phyloP scores from a whole-genome alignment of 2,113 vertebrate genomes.

The Asarcornis scutulata region DNA sequence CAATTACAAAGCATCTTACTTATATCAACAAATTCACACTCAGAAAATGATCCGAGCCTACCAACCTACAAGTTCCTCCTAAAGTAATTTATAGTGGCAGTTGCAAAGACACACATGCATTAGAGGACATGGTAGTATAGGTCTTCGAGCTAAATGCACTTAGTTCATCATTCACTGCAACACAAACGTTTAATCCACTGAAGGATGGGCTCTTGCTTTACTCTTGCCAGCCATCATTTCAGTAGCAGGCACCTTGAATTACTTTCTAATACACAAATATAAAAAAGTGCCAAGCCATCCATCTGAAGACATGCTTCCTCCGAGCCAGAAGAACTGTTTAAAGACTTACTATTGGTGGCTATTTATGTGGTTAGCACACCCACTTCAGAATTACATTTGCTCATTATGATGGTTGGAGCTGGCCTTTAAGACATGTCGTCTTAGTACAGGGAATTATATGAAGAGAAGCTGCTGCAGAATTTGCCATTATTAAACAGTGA shows the following conservation, averaged over 20 bases:
- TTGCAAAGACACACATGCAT: neutral
- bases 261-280: neutral
- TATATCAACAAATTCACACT: neutral
- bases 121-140: neutral
- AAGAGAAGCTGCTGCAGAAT: neutral
- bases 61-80: neutral
- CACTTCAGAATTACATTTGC: neutral
- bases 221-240: neutral
- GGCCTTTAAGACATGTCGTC: neutral
- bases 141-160: neutral
- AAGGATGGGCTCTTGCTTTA: neutral
- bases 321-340: neutral
- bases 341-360: neutral
- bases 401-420: neutral
- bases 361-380: neutral
- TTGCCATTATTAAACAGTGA: neutral
- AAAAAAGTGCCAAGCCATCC: neutral
- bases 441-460: neutral
- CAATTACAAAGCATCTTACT: slow-evolving; percentile 7
- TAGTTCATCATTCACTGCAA: neutral
- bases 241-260: neutral
- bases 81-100: neutral
- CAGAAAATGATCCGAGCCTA: neutral
- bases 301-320: neutral
- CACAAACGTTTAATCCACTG: neutral